Evolutionary conservation across 2,113 vertebrate species (phyloP).

Genomic region (Lates calcarifer): DNA sequence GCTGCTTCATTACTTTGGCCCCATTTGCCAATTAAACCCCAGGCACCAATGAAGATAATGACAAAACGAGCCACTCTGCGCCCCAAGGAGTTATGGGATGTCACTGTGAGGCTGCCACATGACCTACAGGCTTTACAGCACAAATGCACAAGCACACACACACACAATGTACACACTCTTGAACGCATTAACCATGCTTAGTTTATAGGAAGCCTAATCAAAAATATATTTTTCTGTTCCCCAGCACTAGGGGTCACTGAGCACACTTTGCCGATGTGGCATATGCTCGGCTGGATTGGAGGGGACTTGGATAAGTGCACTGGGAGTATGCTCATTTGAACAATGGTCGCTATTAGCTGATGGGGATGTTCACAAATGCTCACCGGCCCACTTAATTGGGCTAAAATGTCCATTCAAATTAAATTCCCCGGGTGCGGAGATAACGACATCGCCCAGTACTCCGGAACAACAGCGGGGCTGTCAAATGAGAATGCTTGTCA

Average conservation of each 20-base stretch:
- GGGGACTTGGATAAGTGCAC: conserved; percentile 59
- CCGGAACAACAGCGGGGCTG: conserved; percentile 49
- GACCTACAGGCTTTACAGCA: conserved; percentile 54
- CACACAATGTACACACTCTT: background rate
- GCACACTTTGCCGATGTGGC: conserved; percentile 53
- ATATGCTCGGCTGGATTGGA: conserved; percentile 65
- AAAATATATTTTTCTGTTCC: conserved; percentile 60
- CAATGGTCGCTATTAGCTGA: conserved; percentile 82
- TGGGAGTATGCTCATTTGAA: conserved; percentile 76
- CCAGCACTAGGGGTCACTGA: conserved; percentile 63
- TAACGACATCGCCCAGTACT: conserved; percentile 69
- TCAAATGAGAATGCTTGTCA: conserved; percentile 42
- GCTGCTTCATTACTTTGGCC: conserved; percentile 76
- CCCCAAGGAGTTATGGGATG: conserved; percentile 64
- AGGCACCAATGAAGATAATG: conserved; percentile 73
- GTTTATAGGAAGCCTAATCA: conserved; percentile 45
- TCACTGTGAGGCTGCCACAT: conserved; percentile 60
- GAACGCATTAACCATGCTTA: conserved; percentile 22
- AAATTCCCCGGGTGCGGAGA: conserved; percentile 76
- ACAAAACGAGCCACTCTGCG: conserved; percentile 67
- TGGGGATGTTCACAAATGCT: conserved; percentile 79
- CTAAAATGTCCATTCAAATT: conserved; percentile 83
- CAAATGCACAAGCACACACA: conserved; percentile 7
- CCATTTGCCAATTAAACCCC: conserved; percentile 76
- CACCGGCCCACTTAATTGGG: conserved; percentile 80